Conservation (phyloP, 53 echinoderm and acorn worm genomes). For the Arbacia lixula region DNA sequence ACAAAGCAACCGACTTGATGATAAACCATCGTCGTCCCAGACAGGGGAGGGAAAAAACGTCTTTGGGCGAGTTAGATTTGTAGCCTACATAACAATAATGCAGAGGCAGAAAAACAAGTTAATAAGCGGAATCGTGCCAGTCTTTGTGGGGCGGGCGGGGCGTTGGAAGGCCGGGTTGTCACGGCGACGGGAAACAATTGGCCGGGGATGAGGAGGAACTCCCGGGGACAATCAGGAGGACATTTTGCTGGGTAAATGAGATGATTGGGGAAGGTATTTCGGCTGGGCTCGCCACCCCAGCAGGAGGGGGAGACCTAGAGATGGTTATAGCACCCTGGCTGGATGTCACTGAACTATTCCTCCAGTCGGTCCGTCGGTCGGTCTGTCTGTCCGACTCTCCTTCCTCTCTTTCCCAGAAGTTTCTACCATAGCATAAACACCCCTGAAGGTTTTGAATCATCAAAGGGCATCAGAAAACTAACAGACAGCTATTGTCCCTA, state of each 20-base stretch:
- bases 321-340: not conserved
- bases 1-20: no score
- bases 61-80: not conserved
- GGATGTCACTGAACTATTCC: conserved; percentile 50
- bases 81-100: conserved; percentile 44
- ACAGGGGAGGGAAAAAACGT: not conserved
- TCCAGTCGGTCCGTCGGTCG: not conserved
- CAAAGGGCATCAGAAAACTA: no score
- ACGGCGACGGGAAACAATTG: conserved; percentile 44
- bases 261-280: conserved; percentile 57
- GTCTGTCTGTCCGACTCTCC: not conserved
- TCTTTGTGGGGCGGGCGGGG: conserved; percentile 19
- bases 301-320: conserved; percentile 5
- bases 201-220: conserved; percentile 20
- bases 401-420: no score
- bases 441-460: no score
- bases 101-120: conserved; percentile 34
- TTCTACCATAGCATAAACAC: no score
- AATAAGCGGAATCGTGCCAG: conserved; percentile 9
- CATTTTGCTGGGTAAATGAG: conserved; percentile 50
- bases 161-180: conserved; percentile 44
- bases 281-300: conserved; percentile 13
- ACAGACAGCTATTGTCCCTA: no score
- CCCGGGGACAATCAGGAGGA: conserved; percentile 52
- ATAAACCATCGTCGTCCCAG: no score